Percentiles rank a stretch among this genome's conserved stretches.
phyloP scores from a whole-genome alignment of 2,113 vertebrate genomes.

The Calidris pygmaea region DNA sequence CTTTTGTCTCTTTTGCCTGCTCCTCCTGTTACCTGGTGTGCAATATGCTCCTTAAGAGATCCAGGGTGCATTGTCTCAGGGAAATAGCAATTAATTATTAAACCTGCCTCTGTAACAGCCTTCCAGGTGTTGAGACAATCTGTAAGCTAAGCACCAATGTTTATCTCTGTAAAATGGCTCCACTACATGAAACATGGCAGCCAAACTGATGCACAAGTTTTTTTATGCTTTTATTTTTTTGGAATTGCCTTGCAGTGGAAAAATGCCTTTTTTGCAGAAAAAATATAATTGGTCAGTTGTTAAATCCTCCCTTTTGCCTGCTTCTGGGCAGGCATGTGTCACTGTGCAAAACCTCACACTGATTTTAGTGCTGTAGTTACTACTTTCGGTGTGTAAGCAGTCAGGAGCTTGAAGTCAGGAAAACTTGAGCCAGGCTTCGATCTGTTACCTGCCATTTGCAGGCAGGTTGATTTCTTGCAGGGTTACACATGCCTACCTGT shows the following conservation, averaged over 20 bases:
- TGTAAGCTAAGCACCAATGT: constrained; percentile 35
- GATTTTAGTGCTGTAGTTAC: neutral
- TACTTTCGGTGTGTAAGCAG: neutral
- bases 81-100: constrained; percentile 58
- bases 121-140: constrained; percentile 53
- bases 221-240: neutral
- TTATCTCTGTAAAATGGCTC: neutral
- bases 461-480: neutral
- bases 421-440: neutral
- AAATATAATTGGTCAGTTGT: neutral
- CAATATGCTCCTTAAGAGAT: neutral
- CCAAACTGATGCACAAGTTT: neutral
- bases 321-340: neutral
- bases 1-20: constrained; percentile 26
- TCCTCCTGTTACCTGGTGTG: constrained; percentile 15
- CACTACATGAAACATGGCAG: neutral
- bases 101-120: constrained; percentile 29
- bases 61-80: neutral
- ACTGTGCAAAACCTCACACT: neutral
- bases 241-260: neutral
- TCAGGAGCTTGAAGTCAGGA: neutral
- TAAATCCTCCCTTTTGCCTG: neutral
- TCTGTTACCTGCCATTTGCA: neutral
- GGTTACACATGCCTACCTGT: neutral
- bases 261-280: neutral